These are phyloP conservation scores for Glyptemys insculpta DNA, from an alignment of 2,797 vertebrate genomes.

Conservation along the genomic window DNA sequence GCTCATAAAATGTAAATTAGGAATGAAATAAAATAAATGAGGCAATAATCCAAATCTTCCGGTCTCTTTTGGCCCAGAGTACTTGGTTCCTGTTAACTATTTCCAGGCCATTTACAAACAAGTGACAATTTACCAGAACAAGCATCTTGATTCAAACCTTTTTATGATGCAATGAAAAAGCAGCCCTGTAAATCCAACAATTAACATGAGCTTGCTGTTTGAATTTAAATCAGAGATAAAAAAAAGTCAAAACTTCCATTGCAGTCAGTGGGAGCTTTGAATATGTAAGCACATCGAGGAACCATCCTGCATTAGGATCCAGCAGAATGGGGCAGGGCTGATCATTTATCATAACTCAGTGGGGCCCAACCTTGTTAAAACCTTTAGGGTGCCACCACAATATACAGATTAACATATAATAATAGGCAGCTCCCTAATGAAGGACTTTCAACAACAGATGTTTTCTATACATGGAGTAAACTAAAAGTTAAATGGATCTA, in stretches of 20 bases:
- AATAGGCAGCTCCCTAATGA: not conserved
- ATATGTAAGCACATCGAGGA: not conserved
- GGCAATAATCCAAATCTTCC: constrained; percentile 54
- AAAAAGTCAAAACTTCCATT: not conserved
- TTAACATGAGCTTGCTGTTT: constrained; percentile 67
- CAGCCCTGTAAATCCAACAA: constrained; percentile 64
- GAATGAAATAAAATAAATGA: constrained; percentile 74
- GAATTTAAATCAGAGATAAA: constrained; percentile 68
- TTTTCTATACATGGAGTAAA: not conserved
- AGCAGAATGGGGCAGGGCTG: not conserved
- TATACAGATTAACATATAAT: not conserved
- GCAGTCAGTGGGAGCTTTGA: not conserved
- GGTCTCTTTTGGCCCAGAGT: constrained; percentile 11
- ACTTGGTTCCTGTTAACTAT: constrained; percentile 21
- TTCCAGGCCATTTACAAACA: constrained; percentile 53
- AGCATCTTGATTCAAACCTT: constrained; percentile 41
- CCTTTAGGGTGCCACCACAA: not conserved
- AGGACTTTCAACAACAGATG: not conserved
- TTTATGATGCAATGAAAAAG: constrained; percentile 63
- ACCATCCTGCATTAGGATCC: not conserved
- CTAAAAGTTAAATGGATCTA: not conserved
- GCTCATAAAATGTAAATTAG: constrained; percentile 73
- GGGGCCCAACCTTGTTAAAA: not conserved
- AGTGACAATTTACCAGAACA: constrained; percentile 63
- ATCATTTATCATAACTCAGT: not conserved